Percentiles rank a stretch among this genome's conserved stretches.
Conservation (phyloP, 2,113 vertebrate species). For the Seriola rivoliana region DNA sequence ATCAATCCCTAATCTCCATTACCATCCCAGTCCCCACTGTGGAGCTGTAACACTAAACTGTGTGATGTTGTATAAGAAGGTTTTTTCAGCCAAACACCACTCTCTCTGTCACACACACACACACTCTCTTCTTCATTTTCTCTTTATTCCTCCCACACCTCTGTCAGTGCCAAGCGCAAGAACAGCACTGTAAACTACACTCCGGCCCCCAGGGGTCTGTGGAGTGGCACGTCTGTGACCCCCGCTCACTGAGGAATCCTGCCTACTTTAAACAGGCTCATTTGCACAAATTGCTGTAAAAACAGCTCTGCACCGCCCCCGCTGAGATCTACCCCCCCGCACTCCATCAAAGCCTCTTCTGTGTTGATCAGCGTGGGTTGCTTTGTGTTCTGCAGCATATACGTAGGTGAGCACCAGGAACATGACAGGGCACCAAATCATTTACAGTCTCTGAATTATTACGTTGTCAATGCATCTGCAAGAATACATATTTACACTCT, state of each 20-base stretch:
- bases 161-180: conserved; percentile 49
- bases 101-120: neutral
- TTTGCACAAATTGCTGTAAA: conserved; percentile 77
- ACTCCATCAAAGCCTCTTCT: conserved; percentile 71
- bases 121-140: neutral
- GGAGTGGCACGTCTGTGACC: conserved; percentile 44
- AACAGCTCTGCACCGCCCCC: conserved; percentile 60
- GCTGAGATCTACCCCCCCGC: conserved; percentile 39
- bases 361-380: conserved; percentile 69
- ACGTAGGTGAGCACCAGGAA: conserved; percentile 5
- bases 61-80: neutral
- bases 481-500: too few species aligned
- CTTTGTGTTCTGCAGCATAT: conserved; percentile 52
- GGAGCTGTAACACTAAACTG: neutral
- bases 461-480: too few species aligned
- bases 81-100: conserved; percentile 9
- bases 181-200: conserved; percentile 45
- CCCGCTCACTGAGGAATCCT: conserved; percentile 49
- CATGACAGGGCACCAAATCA: conserved; percentile 36
- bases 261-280: conserved; percentile 72
- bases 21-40: conserved; percentile 4
- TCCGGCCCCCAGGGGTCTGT: conserved; percentile 5
- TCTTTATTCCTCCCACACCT: conserved; percentile 29
- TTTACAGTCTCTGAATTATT: neutral
- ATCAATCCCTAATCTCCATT: conserved; percentile 31